phyloP scores from a whole-genome alignment of 1,140 invertebrate genomes.

The Philaenus spumarius region DNA sequence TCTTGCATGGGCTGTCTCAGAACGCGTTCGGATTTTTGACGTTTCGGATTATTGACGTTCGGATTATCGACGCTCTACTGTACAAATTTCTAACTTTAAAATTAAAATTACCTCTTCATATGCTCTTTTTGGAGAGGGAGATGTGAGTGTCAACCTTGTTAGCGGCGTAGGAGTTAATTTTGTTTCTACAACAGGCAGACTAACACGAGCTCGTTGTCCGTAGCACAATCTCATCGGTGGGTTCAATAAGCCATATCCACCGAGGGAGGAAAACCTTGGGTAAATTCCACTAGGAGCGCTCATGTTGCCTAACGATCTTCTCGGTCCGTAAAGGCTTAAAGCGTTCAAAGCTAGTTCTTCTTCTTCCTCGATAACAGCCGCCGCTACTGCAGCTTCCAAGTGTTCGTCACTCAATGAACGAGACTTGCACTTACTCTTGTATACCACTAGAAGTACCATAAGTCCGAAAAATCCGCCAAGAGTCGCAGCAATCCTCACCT shows the following conservation, averaged over 20 bases:
- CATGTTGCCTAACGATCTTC: conserved; percentile 3
- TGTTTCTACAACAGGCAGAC: neutral
- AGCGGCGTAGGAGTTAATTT: neutral
- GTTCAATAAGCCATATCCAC: conserved; percentile 11
- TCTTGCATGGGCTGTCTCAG: too few species aligned
- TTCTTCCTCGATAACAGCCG: conserved; percentile 66
- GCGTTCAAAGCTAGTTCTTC: conserved; percentile 42
- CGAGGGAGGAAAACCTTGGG: conserved; percentile 19
- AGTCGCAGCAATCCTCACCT: conserved; percentile 74
- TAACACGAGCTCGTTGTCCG: conserved; percentile 4
- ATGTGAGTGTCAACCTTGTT: conserved; percentile 6
- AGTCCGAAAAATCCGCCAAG: conserved; percentile 80
- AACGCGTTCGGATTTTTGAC: too few species aligned
- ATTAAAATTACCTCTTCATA: conserved; percentile 15
- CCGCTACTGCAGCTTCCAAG: conserved; percentile 58
- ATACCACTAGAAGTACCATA: conserved; percentile 79
- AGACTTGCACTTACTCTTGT: conserved; percentile 65
- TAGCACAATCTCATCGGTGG: conserved; percentile 7
- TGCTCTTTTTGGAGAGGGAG: conserved; percentile 14
- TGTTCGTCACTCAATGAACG: conserved; percentile 44
- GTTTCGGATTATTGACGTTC: too few species aligned
- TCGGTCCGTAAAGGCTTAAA: conserved; percentile 7
- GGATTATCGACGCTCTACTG: too few species aligned
- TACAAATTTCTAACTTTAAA: too few species aligned
- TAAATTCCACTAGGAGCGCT: conserved; percentile 6